Evolutionary conservation across 53 echinoderm and acorn worm species (phyloP).

Genomic region (Echinometra lucunter): DNA sequence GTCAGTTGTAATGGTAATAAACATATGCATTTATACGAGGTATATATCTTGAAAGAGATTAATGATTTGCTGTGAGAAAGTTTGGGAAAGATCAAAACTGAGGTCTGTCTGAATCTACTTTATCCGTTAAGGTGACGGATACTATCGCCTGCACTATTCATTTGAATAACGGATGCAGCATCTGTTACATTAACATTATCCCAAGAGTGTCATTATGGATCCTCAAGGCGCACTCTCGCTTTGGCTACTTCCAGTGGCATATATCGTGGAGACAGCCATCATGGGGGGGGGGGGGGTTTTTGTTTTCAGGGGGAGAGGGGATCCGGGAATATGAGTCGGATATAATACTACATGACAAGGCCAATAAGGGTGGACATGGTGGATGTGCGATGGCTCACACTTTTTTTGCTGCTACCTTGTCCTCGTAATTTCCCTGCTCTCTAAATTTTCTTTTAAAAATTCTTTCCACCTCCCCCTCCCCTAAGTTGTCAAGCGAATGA

Average conservation of each 20-base stretch:
- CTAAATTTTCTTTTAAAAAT: too few relatives aligned
- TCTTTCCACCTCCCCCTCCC: too few relatives aligned
- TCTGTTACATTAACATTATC: not conserved
- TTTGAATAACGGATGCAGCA: constrained; percentile 10
- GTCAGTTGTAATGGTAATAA: not conserved
- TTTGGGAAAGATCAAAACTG: not conserved
- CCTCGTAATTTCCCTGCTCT: too few relatives aligned
- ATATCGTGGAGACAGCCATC: too few relatives aligned
- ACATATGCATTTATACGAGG: not conserved
- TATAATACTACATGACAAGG: too few relatives aligned
- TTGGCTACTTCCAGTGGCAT: not conserved
- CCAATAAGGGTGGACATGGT: too few relatives aligned
- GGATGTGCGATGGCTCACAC: too few relatives aligned
- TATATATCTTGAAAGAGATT: not conserved
- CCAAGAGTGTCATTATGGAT: not conserved
- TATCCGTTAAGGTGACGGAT: constrained; percentile 29
- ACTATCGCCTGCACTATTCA: not conserved
- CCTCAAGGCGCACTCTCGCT: not conserved
- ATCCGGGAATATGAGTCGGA: too few relatives aligned
- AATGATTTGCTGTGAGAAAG: not conserved
- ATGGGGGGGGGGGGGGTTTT: too few relatives aligned
- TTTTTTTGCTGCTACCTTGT: too few relatives aligned
- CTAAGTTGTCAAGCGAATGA: too few relatives aligned
- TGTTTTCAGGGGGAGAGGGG: too few relatives aligned
- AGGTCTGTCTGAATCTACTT: not conserved